Conservation (phyloP, 1,140 invertebrate genomes). For the Hyphantria cunea region DNA sequence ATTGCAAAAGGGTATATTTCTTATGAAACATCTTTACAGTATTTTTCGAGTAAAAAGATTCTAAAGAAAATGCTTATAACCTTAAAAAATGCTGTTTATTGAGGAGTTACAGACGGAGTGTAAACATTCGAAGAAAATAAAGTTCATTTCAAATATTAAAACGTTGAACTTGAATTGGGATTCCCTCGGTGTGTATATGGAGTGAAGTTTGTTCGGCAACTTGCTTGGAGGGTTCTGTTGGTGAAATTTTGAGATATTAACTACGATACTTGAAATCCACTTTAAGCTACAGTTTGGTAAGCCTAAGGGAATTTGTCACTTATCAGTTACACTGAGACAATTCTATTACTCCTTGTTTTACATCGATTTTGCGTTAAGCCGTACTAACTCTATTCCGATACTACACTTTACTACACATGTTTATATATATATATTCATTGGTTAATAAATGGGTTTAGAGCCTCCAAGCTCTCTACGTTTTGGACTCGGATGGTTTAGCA, state of each 20-base stretch:
- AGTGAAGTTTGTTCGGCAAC: not conserved
- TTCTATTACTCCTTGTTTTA: too few species aligned
- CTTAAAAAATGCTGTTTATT: constrained; percentile 45
- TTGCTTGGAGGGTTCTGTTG: constrained; percentile 1
- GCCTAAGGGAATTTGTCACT: too few species aligned
- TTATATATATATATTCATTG: too few species aligned
- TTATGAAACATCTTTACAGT: constrained; percentile 38
- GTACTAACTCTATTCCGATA: too few species aligned
- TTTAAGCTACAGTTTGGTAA: too few species aligned
- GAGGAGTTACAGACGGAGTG: constrained; percentile 18
- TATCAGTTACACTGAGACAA: too few species aligned
- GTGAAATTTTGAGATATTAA: not conserved
- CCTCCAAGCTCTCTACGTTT: too few species aligned
- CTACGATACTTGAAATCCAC: not conserved
- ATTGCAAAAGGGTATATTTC: constrained; percentile 4
- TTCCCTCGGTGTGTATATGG: constrained; percentile 10
- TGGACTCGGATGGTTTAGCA: too few species aligned
- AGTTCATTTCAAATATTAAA: constrained; percentile 64
- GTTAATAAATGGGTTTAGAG: not conserved
- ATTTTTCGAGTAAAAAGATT: constrained; percentile 32
- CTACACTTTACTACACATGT: too few species aligned
- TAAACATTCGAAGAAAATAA: constrained; percentile 53
- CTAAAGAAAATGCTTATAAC: constrained; percentile 40
- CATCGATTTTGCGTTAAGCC: too few species aligned
- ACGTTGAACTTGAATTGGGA: constrained; percentile 35